Evolutionary conservation across 2,113 vertebrate species (phyloP).

Genomic region (Camelus dromedarius): DNA sequence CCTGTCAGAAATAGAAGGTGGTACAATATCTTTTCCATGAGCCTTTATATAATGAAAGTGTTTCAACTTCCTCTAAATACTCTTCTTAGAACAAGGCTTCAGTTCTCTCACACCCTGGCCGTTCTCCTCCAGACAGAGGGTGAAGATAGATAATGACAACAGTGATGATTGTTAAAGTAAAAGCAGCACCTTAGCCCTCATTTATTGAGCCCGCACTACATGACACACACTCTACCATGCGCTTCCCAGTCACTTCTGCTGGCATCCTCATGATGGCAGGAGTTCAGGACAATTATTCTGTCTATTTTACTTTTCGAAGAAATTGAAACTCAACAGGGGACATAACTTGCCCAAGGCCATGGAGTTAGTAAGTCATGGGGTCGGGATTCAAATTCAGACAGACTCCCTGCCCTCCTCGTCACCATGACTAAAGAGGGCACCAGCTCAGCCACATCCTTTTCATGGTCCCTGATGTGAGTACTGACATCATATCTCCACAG

Average conservation of each 20-base stretch:
- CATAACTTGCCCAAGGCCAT: background rate
- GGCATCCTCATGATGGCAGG: background rate
- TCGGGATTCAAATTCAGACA: background rate
- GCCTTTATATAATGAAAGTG: background rate
- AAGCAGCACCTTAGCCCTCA: background rate
- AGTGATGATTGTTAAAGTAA: background rate
- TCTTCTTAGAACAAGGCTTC: background rate
- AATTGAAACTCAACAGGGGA: background rate
- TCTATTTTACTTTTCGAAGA: background rate
- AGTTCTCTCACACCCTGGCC: background rate
- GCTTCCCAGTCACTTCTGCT: background rate
- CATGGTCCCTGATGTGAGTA: background rate
- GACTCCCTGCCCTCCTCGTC: background rate
- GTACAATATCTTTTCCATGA: background rate
- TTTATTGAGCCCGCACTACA: background rate
- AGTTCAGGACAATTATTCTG: background rate
- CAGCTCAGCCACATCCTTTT: background rate
- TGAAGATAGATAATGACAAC: background rate
- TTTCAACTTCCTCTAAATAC: background rate
- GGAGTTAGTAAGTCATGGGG: background rate
- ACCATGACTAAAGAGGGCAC: no score
- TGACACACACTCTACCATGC: background rate
- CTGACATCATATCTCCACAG: background rate
- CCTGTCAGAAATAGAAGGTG: background rate
- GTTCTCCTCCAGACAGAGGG: background rate